Base-by-base conservation (phyloP, 2,797 vertebrate species). In the Eulemur mongoz region DNA sequence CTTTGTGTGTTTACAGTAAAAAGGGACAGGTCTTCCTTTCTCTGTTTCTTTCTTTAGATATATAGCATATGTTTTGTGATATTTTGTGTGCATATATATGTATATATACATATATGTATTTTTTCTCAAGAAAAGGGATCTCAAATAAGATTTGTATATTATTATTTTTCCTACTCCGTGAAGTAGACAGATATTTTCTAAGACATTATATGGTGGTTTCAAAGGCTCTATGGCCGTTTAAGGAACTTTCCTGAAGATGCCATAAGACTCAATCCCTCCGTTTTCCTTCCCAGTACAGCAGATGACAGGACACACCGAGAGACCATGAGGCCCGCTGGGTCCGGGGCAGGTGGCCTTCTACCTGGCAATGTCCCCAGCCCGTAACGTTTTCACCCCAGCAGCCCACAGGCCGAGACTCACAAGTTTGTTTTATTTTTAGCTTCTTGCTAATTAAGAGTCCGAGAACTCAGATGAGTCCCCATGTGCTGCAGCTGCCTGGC, bases 251-350 rank as follows among this genome's bases (percentile, higher is more conserved):
- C 57, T 18, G 50, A 40, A 32, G n/a, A 9, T 7, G 18, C 20
- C 57, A 1, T 5, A 4, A 2, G 4, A 20, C 48, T 23, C 17
- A 6, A 2, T 17, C 54, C 12, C 3, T 69, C 57, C 25, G 0
- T 17, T 23, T 57, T 73, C 45, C 9, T 27, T 4, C 22, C 22
- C 48, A 4, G 5, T 5, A 30, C 30, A n/a, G 4, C 15, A 22
- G 52, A 23, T 14, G 27, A 72, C 22, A 13, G 1, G 14, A 5
- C 2, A 2, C 0, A 0, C 25, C 18, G 3, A 4, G 32, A 69
- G 45, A 5, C 32, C 4, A 1, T 0, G 3, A 0, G 2, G 11
- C 10, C 20, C 1, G 0, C 7, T 3, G 9, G 32, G 22, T 27
- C 50, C 1, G 0, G 18, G 17, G 32, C 38, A 7, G 52, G 38